These are phyloP conservation scores for Psettodes erumei DNA, from an alignment of 2,113 vertebrate species.

Conservation along the genomic window DNA sequence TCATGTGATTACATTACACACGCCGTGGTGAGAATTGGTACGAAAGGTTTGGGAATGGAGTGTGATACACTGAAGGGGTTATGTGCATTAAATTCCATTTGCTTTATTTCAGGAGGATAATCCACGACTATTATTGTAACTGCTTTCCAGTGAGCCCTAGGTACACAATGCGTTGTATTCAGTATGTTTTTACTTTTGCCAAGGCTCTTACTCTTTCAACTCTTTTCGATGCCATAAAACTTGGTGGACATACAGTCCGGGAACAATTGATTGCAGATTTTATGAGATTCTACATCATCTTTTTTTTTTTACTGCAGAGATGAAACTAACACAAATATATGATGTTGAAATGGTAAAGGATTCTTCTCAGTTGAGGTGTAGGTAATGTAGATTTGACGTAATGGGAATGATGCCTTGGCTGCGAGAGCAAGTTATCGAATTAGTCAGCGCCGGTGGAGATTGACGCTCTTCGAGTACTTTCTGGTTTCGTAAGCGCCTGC, in stretches of 20 bases:
- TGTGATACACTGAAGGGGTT: neutral
- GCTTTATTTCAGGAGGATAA: neutral
- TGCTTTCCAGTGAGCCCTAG: neutral
- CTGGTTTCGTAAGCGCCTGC: constrained; percentile 48
- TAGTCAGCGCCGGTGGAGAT: constrained; percentile 38
- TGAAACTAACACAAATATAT: neutral
- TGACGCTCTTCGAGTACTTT: constrained; percentile 50
- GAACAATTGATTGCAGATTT: constrained; percentile 4
- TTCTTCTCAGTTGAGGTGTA: constrained; percentile 15
- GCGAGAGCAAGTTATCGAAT: constrained; percentile 28
- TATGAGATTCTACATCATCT: neutral
- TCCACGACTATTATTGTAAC: neutral
- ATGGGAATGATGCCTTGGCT: constrained; percentile 26
- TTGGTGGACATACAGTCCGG: neutral
- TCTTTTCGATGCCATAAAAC: neutral
- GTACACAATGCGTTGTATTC: neutral
- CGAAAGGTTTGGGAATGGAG: neutral
- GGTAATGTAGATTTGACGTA: constrained; percentile 43
- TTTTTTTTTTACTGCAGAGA: neutral
- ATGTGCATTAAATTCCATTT: neutral
- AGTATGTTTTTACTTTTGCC: neutral
- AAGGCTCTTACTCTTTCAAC: neutral
- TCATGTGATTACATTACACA: too few relatives aligned
- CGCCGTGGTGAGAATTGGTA: neutral
- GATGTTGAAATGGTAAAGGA: neutral